Evolutionary conservation across 2,888 invertebrate genomes (phyloP), one percentile per base, ranked within the genome.

Genomic region (Pseudococcus viburni): DNA sequence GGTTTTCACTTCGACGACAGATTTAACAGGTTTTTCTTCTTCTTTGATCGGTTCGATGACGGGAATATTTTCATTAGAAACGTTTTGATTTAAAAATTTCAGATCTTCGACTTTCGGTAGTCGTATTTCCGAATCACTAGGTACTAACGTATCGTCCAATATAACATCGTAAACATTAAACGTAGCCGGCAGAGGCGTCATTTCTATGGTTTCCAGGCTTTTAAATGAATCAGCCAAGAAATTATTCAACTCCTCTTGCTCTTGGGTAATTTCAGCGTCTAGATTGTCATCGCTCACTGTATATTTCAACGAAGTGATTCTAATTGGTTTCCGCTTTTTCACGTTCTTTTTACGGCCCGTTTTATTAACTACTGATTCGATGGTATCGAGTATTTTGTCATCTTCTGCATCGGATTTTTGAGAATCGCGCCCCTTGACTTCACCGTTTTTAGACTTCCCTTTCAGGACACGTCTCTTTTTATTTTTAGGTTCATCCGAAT

Each of bases 381-480:
- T 46, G 17, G 46, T 17, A 19, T 46, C 80, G 46, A 83, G 39
- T 77, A 39, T 39, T 77, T n/a, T 42, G 5, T 83, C 46, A 26
- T 83, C 80, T 83, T 83, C 80, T 0, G 39, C 2, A 73, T 33
- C 80, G 46, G 80, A 83, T 12, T 64, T 64, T 11, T 33, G 15
- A 8, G 85, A 42, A 42, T 85, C n/a, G 0, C 55, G 59, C 15
- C 84, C 26, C 8, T 8, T 33, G 9, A 0, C 15, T 85, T 85
- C 51, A 0, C 39, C 59, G 1, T 1, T 22, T 33, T 64, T 64
- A 9, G 85, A 17, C 26, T 64, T 85, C 8, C 19, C 1, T 42
- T 59, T 85, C 9, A 42, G 85, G 22, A 42, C 59, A 39, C 59
- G 85, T 55, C 39, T 83, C 7, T 19, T 83, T 9, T 64, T 85